Evolutionary conservation across 2,113 vertebrate species (phyloP).

Genomic region (Mesoclemmys tuberculata): DNA sequence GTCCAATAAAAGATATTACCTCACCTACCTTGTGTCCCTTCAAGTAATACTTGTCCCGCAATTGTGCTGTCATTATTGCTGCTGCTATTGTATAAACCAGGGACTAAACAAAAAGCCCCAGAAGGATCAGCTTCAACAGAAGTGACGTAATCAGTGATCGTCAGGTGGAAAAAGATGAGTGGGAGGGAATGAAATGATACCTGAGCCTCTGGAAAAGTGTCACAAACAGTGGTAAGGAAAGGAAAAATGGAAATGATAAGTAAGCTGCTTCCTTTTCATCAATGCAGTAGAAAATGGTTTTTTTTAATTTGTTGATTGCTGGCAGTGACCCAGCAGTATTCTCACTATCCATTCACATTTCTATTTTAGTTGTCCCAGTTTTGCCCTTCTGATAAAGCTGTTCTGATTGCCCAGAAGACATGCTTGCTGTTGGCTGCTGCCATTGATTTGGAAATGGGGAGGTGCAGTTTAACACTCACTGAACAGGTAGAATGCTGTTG

Average conservation of each 20-base stretch:
- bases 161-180: background rate
- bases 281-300: background rate
- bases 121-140: background rate
- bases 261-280: background rate
- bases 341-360: slow-evolving; percentile 43
- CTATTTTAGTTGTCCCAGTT: slow-evolving; percentile 88
- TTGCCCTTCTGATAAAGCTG: slow-evolving; percentile 84
- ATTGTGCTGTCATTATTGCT: background rate
- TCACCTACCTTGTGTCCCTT: background rate
- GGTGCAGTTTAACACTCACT: slow-evolving; percentile 69
- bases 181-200: background rate
- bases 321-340: slow-evolving; percentile 27
- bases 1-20: background rate
- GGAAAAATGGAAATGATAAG: slow-evolving; percentile 32
- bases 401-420: slow-evolving; percentile 90
- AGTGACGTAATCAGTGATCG: background rate
- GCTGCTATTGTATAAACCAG: background rate
- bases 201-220: background rate
- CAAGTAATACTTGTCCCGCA: background rate
- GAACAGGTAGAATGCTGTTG: slow-evolving; percentile 80
- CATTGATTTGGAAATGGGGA: slow-evolving; percentile 85
- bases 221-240: slow-evolving; percentile 20
- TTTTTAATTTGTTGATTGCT: background rate
- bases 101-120: background rate
- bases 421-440: slow-evolving; percentile 90